Evolutionary conservation across 2,113 vertebrate genomes (phyloP).

Genomic region (Antechinus flavipes): DNA sequence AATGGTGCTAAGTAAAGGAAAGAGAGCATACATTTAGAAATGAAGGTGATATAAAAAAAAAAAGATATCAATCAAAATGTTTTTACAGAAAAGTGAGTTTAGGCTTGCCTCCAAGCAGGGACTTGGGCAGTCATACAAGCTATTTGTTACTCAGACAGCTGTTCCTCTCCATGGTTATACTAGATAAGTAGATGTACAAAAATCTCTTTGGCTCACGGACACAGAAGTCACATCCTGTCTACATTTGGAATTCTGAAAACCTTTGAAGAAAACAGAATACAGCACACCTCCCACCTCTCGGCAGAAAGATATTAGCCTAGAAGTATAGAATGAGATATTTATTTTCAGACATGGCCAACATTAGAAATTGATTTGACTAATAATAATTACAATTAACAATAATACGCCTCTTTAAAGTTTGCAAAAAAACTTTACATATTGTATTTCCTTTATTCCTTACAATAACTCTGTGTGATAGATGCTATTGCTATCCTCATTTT

Average conservation of each 20-base stretch:
- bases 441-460: not conserved
- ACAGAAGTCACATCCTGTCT: conserved; percentile 5
- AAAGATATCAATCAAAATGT: not conserved
- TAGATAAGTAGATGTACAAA: not conserved
- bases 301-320: not conserved
- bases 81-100: not conserved
- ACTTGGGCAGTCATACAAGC: not conserved
- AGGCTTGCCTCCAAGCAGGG: not conserved
- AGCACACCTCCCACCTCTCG: not conserved
- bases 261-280: not conserved
- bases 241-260: not conserved
- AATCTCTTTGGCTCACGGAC: not conserved
- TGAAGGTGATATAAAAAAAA: not conserved
- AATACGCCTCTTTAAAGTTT: not conserved
- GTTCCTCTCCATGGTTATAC: not conserved
- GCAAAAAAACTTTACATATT: not conserved
- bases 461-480: not conserved
- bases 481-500: not conserved
- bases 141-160: not conserved
- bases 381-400: not conserved
- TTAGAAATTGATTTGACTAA: not conserved
- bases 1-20: not conserved
- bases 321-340: not conserved
- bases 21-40: not conserved
- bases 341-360: not conserved